Percentiles rank a stretch among this genome's conserved stretches.
Evolutionary conservation across 2,888 invertebrate species (phyloP).

Genomic region (Petrolisthes manimaculis): DNA sequence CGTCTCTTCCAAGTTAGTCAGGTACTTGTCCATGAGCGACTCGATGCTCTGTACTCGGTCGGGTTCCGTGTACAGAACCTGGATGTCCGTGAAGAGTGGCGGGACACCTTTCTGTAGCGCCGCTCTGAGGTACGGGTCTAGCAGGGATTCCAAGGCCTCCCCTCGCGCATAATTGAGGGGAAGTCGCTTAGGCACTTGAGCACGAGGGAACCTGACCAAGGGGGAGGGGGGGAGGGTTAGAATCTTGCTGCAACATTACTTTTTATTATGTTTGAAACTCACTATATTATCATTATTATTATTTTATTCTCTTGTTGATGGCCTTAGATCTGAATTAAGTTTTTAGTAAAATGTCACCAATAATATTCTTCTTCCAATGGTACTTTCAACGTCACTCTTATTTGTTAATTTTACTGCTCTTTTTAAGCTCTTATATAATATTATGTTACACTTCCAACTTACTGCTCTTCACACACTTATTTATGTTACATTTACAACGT

Average conservation of each 20-base stretch:
- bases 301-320: background rate
- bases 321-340: background rate
- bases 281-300: background rate
- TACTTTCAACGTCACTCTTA: background rate
- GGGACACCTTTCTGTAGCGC: slow-evolving; percentile 97
- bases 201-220: slow-evolving; percentile 55
- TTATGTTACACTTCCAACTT: too few relatives aligned
- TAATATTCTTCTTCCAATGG: background rate
- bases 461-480: too few relatives aligned
- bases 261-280: background rate
- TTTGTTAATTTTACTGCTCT: background rate
- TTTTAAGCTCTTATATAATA: too few relatives aligned
- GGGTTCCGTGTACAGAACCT: slow-evolving; percentile 79
- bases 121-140: slow-evolving; percentile 87
- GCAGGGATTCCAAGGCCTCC: slow-evolving; percentile 79
- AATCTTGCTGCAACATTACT: background rate
- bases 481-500: slow-evolving; percentile 16
- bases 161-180: slow-evolving; percentile 88
- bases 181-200: slow-evolving; percentile 75
- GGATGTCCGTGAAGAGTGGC: slow-evolving; percentile 94
- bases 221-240: too few relatives aligned
- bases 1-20: slow-evolving; percentile 80
- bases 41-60: slow-evolving; percentile 82
- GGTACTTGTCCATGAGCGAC: slow-evolving; percentile 85
- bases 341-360: background rate